Evolutionary conservation across 1,140 invertebrate species (phyloP), one percentile per base, ranked within the genome.

Genomic region (Leguminivora glycinivorella): DNA sequence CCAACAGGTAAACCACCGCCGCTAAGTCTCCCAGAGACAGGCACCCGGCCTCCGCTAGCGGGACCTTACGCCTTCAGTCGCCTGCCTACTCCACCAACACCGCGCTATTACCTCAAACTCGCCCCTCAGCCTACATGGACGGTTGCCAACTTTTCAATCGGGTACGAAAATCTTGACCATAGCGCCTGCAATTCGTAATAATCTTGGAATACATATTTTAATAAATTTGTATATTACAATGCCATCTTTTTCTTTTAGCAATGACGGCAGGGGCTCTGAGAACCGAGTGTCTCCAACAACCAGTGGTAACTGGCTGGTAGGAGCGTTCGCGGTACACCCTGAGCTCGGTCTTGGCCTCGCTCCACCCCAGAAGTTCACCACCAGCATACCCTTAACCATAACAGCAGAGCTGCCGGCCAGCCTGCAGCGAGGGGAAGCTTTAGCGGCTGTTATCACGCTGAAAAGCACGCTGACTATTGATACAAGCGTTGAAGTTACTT

Each of bases 251-350:
- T 9, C 60, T 67, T 75, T 31, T 78, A 91, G 87, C 9, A 75
- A 71, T 19, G 93, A 94, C 68, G 94, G 94, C 22, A 93, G 92
- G 85, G 92, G 93, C 26, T 91, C 93, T 2, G 85, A 93, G 31
- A 90, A 93, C 72, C 88, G 93, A 71, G 90, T 88, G 78, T 95
- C 98, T 31, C 98, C 98, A 0, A 95, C 97, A 74, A 96, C 96
- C 0, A 97, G 99, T 10, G 98, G 97, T 0, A 97, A 97, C 1
- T 99, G 98, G 98, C 93, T 96, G 19, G 93, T 99, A 0, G 97
- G 96, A 34, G 98, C 96, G 0, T 99, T 99, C 86, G 97, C 98
- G 0, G 92, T 99, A 47, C 96, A 98, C 89, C 93, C 95, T 0
- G 92, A 95, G 9, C 91, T 95, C 69, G 98, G 98, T 19, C 93